Conservation (phyloP, 1,140 invertebrate genomes). For the Phymorhynchus buccinoides region DNA sequence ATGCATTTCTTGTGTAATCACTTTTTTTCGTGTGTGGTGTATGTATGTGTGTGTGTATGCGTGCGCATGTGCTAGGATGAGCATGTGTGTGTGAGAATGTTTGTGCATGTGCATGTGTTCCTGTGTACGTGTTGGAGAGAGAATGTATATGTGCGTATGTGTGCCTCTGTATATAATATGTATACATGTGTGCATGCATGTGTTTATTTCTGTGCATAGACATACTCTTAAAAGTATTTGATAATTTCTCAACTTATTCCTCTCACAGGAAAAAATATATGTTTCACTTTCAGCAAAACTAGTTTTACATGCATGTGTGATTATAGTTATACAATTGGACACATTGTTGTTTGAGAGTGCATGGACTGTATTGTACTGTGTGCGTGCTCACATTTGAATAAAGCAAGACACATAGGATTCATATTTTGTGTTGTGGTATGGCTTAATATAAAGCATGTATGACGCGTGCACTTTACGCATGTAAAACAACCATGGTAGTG, state of each 20-base stretch:
- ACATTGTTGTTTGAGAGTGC: background rate
- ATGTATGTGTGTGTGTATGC: conserved; percentile 21
- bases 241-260: background rate
- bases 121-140: background rate
- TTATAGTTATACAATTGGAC: background rate
- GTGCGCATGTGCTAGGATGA: conserved; percentile 18
- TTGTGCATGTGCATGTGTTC: background rate
- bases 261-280: background rate
- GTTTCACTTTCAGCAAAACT: background rate
- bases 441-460: too few relatives aligned
- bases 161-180: background rate
- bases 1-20: background rate
- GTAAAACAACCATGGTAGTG: too few relatives aligned
- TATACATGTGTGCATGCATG: background rate
- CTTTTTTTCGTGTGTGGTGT: background rate
- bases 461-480: too few relatives aligned
- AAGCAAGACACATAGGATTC: too few relatives aligned
- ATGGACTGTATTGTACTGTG: background rate
- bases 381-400: too few relatives aligned
- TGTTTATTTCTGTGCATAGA: background rate
- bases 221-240: too few relatives aligned
- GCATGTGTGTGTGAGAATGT: conserved; percentile 4
- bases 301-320: background rate
- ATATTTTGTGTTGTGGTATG: too few relatives aligned
- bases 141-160: background rate